Evolutionary conservation across 2,888 invertebrate species (phyloP).

Genomic region (Eurois occulta): DNA sequence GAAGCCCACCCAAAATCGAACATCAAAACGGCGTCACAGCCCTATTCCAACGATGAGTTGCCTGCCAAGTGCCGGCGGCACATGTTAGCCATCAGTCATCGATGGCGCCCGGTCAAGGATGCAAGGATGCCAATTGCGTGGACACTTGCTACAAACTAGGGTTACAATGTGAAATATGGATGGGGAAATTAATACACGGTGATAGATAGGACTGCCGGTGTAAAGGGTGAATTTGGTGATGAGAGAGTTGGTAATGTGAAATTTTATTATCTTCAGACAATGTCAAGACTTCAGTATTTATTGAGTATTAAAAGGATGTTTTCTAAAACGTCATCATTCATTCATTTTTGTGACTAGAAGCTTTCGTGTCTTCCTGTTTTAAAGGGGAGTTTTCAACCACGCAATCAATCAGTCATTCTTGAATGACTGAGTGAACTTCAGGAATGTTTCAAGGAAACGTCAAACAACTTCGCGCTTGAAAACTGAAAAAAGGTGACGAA

Average conservation of each 20-base stretch:
- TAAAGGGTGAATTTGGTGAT: slow-evolving; percentile 24
- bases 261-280: too few species aligned
- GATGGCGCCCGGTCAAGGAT: slow-evolving; percentile 87
- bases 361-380: not conserved
- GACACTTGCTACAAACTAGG: slow-evolving; percentile 79
- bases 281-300: too few species aligned
- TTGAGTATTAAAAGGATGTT: not conserved
- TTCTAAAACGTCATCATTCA: too few species aligned
- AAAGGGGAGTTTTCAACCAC: not conserved
- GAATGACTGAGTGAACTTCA: not conserved
- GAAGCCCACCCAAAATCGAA: not conserved
- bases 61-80: slow-evolving; percentile 82
- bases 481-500: not conserved
- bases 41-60: slow-evolving; percentile 84
- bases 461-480: not conserved
- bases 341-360: not conserved
- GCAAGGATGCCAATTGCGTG: slow-evolving; percentile 85
- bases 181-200: slow-evolving; percentile 57
- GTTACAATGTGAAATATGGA: slow-evolving; percentile 63
- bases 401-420: not conserved
- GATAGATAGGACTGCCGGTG: slow-evolving; percentile 55
- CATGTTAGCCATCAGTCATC: slow-evolving; percentile 88
- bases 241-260: too few species aligned
- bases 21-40: slow-evolving; percentile 69
- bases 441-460: slow-evolving; percentile 1